Base-by-base conservation (phyloP, 1,140 invertebrate genomes). In the Plutomurus gul region DNA sequence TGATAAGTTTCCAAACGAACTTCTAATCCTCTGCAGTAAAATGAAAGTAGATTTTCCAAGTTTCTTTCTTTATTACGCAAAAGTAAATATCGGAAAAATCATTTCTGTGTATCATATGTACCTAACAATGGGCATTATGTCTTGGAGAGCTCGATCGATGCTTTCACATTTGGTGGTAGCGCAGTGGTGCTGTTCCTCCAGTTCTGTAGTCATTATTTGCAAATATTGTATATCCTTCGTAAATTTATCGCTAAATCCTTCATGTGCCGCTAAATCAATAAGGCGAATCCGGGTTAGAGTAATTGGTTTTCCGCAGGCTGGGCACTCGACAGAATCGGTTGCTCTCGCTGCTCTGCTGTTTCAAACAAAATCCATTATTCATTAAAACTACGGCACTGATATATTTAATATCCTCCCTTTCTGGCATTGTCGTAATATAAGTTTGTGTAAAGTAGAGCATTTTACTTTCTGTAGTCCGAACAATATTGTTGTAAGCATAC, bases 401-500 rank as follows among this genome's bases (percentile, higher is more conserved):
- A 22, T 25, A 20, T 49, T 10, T 27, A 30, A 27, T n/a, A n/a
- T n/a, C n/a, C n/a, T n/a, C n/a, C n/a, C n/a, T n/a, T n/a, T n/a
- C n/a, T n/a, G n/a, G n/a, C n/a, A n/a, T n/a, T n/a, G n/a, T n/a
- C n/a, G n/a, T n/a, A n/a, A n/a, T n/a, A n/a, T n/a, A n/a, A n/a
- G n/a, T n/a, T n/a, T n/a, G n/a, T n/a, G n/a, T n/a, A n/a, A n/a
- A n/a, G n/a, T n/a, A n/a, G n/a, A n/a, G n/a, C n/a, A n/a, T n/a
- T 70, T 27, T 72, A 78, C 76, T 78, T 33, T 73, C 70, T 39
- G 39, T 46, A 65, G 36, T 72, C 25, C 16, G 18, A 49, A 20
- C 76, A 78, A 46, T 78, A 78, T 20, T 78, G 76, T 4, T 46
- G 37, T 27, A 78, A 37, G 39, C 76, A 78, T 36, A 78, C 49